Evolutionary conservation across 2,888 invertebrate genomes (phyloP).

Genomic region (Platycheirus rosarum): DNA sequence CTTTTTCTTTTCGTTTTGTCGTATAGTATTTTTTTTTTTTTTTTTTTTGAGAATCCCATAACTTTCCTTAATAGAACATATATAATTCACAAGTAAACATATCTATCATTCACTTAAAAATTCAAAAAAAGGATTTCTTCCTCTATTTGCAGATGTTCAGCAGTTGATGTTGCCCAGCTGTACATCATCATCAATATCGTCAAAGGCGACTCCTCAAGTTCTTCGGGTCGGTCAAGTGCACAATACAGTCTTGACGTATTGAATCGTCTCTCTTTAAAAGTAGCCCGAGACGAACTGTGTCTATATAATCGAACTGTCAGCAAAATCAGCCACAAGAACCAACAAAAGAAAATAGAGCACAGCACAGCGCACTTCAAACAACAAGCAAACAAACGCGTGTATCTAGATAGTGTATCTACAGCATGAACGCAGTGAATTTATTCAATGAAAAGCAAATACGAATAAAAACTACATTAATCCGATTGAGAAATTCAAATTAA

Average conservation of each 20-base stretch:
- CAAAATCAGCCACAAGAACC: not conserved
- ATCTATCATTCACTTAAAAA: conserved; percentile 12
- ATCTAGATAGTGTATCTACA: conserved; percentile 46
- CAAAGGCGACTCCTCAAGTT: conserved; percentile 47
- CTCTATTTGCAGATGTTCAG: conserved; percentile 69
- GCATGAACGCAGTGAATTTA: conserved; percentile 49
- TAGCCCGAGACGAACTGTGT: conserved; percentile 17
- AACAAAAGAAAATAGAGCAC: conserved; percentile 60
- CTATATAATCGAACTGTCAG: conserved; percentile 23
- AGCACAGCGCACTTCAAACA: conserved; percentile 49
- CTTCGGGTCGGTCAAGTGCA: conserved; percentile 72
- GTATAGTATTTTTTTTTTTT: too few relatives aligned
- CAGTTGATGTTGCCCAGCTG: conserved; percentile 71
- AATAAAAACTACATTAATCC: conserved; percentile 56
- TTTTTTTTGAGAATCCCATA: not conserved
- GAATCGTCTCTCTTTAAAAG: conserved; percentile 51
- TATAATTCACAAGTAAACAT: too few relatives aligned
- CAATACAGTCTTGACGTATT: conserved; percentile 66
- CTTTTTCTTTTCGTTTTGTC: too few relatives aligned
- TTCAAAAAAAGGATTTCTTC: not conserved
- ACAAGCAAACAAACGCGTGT: conserved; percentile 23
- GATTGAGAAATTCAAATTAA: conserved; percentile 69
- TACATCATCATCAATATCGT: conserved; percentile 69
- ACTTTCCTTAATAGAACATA: not conserved
- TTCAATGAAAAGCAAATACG: conserved; percentile 56